phyloP scores from a whole-genome alignment of 2,797 vertebrate species.

The Meda fulgida region DNA sequence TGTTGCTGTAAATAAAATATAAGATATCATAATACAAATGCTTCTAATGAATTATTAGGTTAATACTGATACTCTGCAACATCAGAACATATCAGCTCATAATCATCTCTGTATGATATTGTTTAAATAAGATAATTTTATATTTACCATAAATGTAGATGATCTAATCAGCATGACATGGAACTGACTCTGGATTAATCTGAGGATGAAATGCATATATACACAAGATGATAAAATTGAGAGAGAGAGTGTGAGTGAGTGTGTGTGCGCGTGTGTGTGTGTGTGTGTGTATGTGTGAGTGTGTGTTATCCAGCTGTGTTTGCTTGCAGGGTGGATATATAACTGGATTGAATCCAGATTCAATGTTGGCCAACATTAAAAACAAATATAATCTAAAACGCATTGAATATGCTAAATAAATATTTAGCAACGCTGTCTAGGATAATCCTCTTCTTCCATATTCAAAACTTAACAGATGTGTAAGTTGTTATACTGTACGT shows the following conservation, averaged over 20 bases:
- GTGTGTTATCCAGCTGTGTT: slow-evolving; percentile 27
- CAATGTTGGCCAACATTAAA: slow-evolving; percentile 10
- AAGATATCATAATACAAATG: too few relatives aligned
- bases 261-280: neutral
- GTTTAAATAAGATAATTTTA: neutral
- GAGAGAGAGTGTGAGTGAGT: neutral
- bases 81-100: neutral
- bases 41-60: neutral
- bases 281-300: neutral
- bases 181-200: neutral
- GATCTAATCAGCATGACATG: neutral
- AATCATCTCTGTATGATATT: neutral
- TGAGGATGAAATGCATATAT: neutral
- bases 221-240: neutral
- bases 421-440: neutral
- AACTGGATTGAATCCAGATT: slow-evolving; percentile 14
- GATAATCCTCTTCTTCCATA: neutral
- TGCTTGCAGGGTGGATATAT: slow-evolving; percentile 44
- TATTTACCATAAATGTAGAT: neutral
- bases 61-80: neutral
- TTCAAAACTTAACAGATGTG: neutral
- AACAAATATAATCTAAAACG: slow-evolving; percentile 4
- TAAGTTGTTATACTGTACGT: neutral
- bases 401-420: neutral
- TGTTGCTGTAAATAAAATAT: too few relatives aligned